These are phyloP conservation scores for Pentalonia nigronervosa DNA, from an alignment of 1,140 invertebrate genomes.

Conservation along the genomic window DNA sequence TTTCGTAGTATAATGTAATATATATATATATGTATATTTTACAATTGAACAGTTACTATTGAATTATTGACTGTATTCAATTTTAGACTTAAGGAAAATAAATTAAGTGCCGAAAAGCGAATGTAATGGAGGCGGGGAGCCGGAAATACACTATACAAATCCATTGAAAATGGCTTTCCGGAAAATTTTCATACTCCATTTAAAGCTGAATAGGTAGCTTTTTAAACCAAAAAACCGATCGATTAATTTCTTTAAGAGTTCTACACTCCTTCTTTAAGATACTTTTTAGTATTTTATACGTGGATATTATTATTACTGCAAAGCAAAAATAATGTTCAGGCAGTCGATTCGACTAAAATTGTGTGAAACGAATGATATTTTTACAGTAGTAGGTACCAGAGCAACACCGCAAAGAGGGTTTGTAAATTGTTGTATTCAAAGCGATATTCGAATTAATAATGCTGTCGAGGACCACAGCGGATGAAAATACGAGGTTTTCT, in stretches of 20 bases:
- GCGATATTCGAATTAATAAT: not conserved
- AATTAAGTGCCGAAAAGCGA: not conserved
- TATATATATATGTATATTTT: too few species aligned
- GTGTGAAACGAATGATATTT: not conserved
- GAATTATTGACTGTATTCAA: not conserved
- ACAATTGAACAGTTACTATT: not conserved
- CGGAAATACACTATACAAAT: not conserved
- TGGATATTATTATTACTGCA: not conserved
- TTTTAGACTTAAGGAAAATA: not conserved
- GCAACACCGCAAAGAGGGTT: not conserved
- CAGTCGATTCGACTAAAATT: not conserved
- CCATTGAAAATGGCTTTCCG: not conserved
- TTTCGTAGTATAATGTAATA: not conserved
- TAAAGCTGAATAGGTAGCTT: not conserved
- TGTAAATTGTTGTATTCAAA: not conserved
- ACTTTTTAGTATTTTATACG: not conserved
- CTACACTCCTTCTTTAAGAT: not conserved
- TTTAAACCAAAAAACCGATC: not conserved
- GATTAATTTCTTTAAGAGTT: not conserved
- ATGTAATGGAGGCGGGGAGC: not conserved
- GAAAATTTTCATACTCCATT: not conserved
- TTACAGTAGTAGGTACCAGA: not conserved
- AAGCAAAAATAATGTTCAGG: not conserved
- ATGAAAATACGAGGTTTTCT: not conserved
- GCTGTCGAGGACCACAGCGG: not conserved